Evolutionary conservation across 2,888 invertebrate species (phyloP).

Genomic region (Stenchaetothrips biformis): DNA sequence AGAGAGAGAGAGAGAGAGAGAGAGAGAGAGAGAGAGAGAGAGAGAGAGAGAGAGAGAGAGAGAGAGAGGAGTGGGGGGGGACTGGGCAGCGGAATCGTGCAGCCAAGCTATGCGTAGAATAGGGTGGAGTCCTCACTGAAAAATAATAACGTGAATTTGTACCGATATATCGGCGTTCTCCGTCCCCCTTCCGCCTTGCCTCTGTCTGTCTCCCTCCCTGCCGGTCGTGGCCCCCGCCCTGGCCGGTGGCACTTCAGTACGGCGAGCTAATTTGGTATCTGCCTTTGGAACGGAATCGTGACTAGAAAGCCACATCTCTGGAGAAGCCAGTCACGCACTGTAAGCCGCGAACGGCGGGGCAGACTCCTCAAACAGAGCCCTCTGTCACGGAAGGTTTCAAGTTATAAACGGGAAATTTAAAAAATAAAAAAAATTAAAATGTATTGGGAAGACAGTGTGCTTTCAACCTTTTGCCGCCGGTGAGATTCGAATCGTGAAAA

Average conservation of each 20-base stretch:
- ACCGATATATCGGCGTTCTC: neutral
- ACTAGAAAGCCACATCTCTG: constrained; percentile 10
- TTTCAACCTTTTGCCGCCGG: too few relatives aligned
- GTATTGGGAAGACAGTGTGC: too few relatives aligned
- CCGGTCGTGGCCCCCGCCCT: neutral
- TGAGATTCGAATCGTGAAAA: too few relatives aligned
- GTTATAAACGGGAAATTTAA: too few relatives aligned
- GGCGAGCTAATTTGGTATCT: constrained; percentile 4
- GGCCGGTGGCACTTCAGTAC: neutral
- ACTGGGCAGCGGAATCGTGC: neutral
- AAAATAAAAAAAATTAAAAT: too few relatives aligned
- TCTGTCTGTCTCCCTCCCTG: neutral
- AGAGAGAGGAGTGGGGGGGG: neutral
- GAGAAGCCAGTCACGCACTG: constrained; percentile 1
- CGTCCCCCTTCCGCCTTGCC: neutral
- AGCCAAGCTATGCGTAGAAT: neutral
- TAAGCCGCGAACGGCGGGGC: neutral
- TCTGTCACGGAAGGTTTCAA: neutral
- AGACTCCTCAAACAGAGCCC: neutral
- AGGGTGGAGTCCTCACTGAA: too few relatives aligned
- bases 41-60: neutral
- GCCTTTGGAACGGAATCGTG: neutral
- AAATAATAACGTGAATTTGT: neutral
- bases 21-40: neutral
- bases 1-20: neutral